Evolutionary conservation across 2,113 vertebrate species (phyloP).

Genomic region (Alligator mississippiensis): DNA sequence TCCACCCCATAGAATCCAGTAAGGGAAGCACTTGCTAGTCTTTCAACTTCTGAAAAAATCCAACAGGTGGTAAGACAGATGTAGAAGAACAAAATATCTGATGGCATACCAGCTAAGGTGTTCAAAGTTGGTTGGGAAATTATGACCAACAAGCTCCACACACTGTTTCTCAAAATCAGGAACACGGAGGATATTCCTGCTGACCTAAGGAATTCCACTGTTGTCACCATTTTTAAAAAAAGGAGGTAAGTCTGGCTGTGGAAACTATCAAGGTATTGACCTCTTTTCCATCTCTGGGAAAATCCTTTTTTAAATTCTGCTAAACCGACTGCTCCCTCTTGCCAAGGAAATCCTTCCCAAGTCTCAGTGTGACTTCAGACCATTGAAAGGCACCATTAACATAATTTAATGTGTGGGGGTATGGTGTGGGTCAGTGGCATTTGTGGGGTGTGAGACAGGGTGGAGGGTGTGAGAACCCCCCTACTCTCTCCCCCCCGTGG

Average conservation of each 20-base stretch:
- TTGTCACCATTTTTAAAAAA: slow-evolving; percentile 43
- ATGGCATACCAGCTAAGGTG: slow-evolving; percentile 64
- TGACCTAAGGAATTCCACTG: slow-evolving; percentile 30
- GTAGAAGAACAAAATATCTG: slow-evolving; percentile 70
- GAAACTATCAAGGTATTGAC: not conserved
- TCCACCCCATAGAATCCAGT: too few species aligned
- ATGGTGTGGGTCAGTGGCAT: too few species aligned
- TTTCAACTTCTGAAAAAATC: not conserved
- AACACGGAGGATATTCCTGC: slow-evolving; percentile 57
- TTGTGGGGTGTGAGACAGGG: too few species aligned
- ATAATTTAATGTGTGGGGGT: not conserved
- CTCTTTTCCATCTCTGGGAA: not conserved
- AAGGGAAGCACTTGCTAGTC: too few species aligned
- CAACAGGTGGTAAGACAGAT: slow-evolving; percentile 72
- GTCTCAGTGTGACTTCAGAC: not conserved
- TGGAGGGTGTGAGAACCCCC: too few species aligned
- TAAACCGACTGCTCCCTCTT: not conserved
- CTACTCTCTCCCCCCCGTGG: too few species aligned
- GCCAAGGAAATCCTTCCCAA: not conserved
- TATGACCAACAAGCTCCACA: slow-evolving; percentile 42
- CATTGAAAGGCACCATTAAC: not conserved
- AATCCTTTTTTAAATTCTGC: not conserved
- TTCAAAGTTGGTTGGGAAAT: slow-evolving; percentile 43
- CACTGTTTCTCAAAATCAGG: slow-evolving; percentile 33
- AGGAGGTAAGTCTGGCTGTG: not conserved